A percentile compares a stretch with the other conserved stretches of the same genome.
phyloP scores from a whole-genome alignment of 2,113 vertebrate species.

The Noctilio leporinus region DNA sequence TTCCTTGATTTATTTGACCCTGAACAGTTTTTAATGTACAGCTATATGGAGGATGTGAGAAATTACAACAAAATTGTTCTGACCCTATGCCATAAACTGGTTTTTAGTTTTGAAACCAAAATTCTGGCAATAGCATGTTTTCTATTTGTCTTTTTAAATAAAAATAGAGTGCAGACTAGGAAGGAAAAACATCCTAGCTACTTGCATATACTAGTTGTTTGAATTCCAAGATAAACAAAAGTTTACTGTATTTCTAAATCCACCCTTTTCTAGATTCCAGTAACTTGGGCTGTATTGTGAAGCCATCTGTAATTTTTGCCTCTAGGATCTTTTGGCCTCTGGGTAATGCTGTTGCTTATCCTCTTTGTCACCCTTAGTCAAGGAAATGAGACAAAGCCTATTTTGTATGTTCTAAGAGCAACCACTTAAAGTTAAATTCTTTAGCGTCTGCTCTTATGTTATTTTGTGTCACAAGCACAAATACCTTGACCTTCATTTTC shows the following conservation, averaged over 20 bases:
- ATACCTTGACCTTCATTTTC: conserved; percentile 18
- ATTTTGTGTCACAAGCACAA: conserved; percentile 46
- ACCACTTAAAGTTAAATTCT: conserved; percentile 45
- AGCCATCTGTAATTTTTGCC: conserved; percentile 45
- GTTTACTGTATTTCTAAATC: conserved; percentile 7
- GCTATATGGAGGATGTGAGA: not conserved
- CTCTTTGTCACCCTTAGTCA: not conserved
- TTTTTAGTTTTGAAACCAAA: conserved; percentile 48
- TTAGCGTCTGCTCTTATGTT: conserved; percentile 36
- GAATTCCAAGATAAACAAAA: conserved; percentile 55
- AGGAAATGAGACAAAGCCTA: conserved; percentile 35
- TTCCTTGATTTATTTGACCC: not conserved
- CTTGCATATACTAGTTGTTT: conserved; percentile 3
- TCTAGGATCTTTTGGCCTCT: conserved; percentile 23
- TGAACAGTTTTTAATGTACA: not conserved
- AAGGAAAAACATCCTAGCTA: conserved; percentile 10
- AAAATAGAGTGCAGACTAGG: not conserved
- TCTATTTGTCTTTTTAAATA: conserved; percentile 5
- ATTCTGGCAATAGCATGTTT: not conserved
- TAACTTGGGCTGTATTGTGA: conserved; percentile 23
- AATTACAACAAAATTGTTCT: not conserved
- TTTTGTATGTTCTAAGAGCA: not conserved
- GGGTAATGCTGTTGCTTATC: conserved; percentile 25
- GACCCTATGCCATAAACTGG: not conserved
- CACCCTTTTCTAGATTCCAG: conserved; percentile 5